Percentiles rank a stretch among this genome's conserved stretches.
Evolutionary conservation across 1,140 invertebrate species (phyloP).

Genomic region (Rhyacophila brunnea): DNA sequence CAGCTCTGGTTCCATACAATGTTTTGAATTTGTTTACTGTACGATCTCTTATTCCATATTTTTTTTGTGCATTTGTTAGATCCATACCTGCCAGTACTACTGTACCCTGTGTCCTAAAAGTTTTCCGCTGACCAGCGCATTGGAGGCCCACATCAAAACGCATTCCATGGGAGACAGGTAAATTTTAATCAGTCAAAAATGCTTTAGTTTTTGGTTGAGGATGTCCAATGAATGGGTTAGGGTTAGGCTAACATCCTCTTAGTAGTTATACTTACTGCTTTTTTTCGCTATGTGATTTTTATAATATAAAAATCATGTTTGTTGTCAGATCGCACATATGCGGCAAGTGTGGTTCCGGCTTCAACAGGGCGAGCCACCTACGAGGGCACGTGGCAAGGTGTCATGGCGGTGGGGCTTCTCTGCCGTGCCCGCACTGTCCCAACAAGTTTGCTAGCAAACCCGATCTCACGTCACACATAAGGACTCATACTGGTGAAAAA

Average conservation of each 20-base stretch:
- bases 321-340: conserved; percentile 22
- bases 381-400: conserved; percentile 13
- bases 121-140: conserved; percentile 17
- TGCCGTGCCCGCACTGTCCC: conserved; percentile 17
- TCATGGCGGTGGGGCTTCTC: conserved; percentile 1
- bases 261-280: too few species aligned
- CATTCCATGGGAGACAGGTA: conserved; percentile 17
- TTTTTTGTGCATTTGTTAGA: too few species aligned
- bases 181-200: too few species aligned
- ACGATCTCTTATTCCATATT: too few species aligned
- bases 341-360: conserved; percentile 9
- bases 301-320: too few species aligned
- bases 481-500: conserved; percentile 12
- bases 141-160: conserved; percentile 23
- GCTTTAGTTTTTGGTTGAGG: too few species aligned
- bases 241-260: too few species aligned
- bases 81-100: conserved; percentile 22
- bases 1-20: too few species aligned
- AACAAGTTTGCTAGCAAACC: conserved; percentile 1
- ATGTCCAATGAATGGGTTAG: too few species aligned
- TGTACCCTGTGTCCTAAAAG: conserved; percentile 17
- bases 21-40: too few species aligned
- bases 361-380: conserved; percentile 24
- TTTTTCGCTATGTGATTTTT: too few species aligned
- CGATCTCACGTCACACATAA: conserved; percentile 11